These are phyloP conservation scores for Lepidocyrtoides sp. DNA, from an alignment of 2,888 invertebrate genomes.

Conservation along the genomic window DNA sequence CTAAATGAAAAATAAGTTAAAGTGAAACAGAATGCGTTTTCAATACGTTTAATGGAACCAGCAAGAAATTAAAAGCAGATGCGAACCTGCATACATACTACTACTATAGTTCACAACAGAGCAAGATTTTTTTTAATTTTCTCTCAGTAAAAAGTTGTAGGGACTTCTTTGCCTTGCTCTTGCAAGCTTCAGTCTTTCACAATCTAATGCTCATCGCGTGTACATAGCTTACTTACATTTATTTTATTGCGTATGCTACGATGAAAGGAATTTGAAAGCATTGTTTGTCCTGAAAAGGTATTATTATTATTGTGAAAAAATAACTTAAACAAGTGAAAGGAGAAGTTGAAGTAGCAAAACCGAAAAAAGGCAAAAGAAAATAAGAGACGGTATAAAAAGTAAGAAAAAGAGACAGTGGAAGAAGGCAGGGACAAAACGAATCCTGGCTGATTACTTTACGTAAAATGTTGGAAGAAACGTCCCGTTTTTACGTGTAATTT, in stretches of 20 bases:
- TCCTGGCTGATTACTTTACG: slow-evolving; percentile 72
- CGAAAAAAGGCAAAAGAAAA: slow-evolving; percentile 32
- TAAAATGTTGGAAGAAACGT: slow-evolving; percentile 55
- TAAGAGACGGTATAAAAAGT: slow-evolving; percentile 39
- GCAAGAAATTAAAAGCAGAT: slow-evolving; percentile 40
- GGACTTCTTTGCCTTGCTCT: too few species aligned
- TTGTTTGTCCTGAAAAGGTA: slow-evolving; percentile 21
- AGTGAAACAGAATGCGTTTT: slow-evolving; percentile 18
- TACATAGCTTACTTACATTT: too few species aligned
- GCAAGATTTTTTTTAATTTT: not conserved
- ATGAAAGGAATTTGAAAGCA: not conserved
- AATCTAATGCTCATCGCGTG: too few species aligned
- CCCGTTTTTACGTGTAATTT: slow-evolving; percentile 84
- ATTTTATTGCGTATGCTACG: not conserved
- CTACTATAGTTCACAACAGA: not conserved
- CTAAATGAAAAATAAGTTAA: slow-evolving; percentile 37
- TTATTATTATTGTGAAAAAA: slow-evolving; percentile 41
- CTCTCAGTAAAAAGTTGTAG: too few species aligned
- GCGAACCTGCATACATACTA: too few species aligned
- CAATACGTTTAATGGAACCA: slow-evolving; percentile 1
- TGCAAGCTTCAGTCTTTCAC: too few species aligned
- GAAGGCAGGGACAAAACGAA: slow-evolving; percentile 62
- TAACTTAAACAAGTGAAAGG: not conserved
- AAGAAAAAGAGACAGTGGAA: too few species aligned
- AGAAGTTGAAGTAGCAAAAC: not conserved